A percentile compares a stretch with the other conserved stretches of the same genome.
Evolutionary conservation across 2,888 invertebrate species (phyloP).

Genomic region (Clistopyga incitator): DNA sequence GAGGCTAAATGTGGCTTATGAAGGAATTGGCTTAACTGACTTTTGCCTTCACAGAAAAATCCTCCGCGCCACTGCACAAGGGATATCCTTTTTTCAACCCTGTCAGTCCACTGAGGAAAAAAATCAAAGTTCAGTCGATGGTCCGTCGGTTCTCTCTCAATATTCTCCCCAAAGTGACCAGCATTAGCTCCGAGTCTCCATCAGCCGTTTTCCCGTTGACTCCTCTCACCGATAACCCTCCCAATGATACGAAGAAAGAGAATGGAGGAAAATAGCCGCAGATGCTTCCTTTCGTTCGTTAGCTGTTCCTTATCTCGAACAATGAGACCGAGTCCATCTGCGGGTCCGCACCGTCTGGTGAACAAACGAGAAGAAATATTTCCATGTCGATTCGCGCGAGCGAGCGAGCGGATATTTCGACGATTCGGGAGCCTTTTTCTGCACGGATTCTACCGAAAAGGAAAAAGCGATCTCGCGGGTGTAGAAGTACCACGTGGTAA

Average conservation of each 20-base stretch:
- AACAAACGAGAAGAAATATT: constrained; percentile 39
- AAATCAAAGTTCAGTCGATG: too few relatives aligned
- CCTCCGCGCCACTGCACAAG: too few relatives aligned
- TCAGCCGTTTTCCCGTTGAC: not conserved
- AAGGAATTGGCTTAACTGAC: too few relatives aligned
- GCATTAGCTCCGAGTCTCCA: not conserved
- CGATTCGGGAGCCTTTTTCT: not conserved
- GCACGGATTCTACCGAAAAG: not conserved
- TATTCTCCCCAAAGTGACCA: not conserved
- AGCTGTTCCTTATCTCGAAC: constrained; percentile 21
- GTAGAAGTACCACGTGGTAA: not conserved
- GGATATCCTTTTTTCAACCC: too few relatives aligned
- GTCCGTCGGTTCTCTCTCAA: too few relatives aligned
- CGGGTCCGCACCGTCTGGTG: not conserved
- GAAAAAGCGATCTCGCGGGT: not conserved
- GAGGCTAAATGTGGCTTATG: too few relatives aligned
- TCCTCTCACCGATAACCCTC: not conserved
- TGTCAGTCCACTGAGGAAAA: too few relatives aligned
- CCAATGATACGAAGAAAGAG: not conserved
- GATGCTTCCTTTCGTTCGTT: not conserved
- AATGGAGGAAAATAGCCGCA: not conserved
- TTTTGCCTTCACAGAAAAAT: too few relatives aligned
- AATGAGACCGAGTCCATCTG: constrained; percentile 15
- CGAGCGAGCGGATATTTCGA: constrained; percentile 29
- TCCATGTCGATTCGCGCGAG: constrained; percentile 23